Evolutionary conservation across 2,113 vertebrate genomes (phyloP).

Genomic region (Myotis brandtii): DNA sequence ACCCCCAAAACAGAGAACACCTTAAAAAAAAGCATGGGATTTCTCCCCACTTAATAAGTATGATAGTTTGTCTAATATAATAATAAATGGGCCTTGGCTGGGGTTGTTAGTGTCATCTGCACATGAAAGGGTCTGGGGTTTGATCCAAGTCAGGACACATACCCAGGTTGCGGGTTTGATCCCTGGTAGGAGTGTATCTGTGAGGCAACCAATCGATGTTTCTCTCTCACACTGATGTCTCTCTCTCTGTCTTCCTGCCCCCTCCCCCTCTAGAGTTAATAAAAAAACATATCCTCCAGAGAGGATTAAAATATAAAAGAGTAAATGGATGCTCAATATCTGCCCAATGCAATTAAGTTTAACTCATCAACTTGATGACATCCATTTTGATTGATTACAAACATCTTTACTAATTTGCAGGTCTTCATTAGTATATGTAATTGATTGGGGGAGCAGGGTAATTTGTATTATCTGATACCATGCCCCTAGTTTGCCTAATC

Average conservation of each 20-base stretch:
- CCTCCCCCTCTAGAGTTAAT: neutral
- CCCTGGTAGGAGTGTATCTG: neutral
- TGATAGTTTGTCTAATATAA: neutral
- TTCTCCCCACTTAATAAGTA: neutral
- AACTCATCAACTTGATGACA: conserved; percentile 13
- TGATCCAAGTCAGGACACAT: neutral
- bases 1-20: neutral
- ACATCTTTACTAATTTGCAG: conserved; percentile 1
- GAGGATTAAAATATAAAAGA: neutral
- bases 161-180: neutral
- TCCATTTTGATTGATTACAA: neutral
- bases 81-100: neutral
- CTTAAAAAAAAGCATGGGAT: neutral
- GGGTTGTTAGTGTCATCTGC: neutral
- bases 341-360: neutral
- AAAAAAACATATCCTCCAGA: neutral
- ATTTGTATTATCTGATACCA: neutral
- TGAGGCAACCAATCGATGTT: neutral
- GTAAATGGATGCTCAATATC: neutral
- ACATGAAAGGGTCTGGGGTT: neutral
- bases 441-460: neutral
- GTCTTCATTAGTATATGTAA: neutral
- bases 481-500: neutral
- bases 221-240: neutral
- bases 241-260: neutral